Evolutionary conservation across 1,140 invertebrate genomes (phyloP), one percentile per base, ranked within the genome.

Genomic region (Brachionus rotundiformis): DNA sequence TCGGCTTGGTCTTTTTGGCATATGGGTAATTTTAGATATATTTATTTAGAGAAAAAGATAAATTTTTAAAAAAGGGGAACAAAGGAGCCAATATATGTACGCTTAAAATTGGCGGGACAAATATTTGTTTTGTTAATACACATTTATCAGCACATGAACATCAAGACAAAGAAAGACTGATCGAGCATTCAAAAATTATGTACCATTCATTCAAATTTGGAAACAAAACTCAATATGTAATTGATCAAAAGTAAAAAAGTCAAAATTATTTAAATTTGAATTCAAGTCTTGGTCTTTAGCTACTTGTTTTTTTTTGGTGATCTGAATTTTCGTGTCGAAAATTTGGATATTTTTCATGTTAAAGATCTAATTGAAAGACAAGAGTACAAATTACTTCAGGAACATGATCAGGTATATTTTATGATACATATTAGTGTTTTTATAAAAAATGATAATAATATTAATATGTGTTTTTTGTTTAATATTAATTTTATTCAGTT

Each of bases 81-180:
- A 79, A 79, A 79, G 76, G 76, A 36, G 76, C 76, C 8, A 79
- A 79, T 27, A 79, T 79, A 8, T 39, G 47, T n/a, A 29, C 76
- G 23, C 10, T 79, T 10, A 79, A 79, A 36, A 39, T 79, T 31
- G 76, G 76, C 10, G 47, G 47, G 11, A 19, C 33, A 10, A 79
- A 79, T 29, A 41, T 79, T 16, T 79, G 76, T 41, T 79, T 79
- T 79, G 76, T 79, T 5, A 79, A 79, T 63, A 59, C 29, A 23
- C 76, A 79, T 79, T 16, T 79, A 54, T 79, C 76, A 39, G 47
- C 76, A 11, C 76, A 79, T 41, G 23, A 63, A 33, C 29, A 79
- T 31, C 44, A 79, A 11, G 59, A 79, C 25, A 54, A 63, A 36
- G 31, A 23, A 36, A 54, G 76, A 79, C 13, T 59, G 23, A 27